Percentiles rank a stretch among this genome's conserved stretches.
Evolutionary conservation across 2,888 invertebrate species (phyloP).

Genomic region (Clitarchus hookeri): DNA sequence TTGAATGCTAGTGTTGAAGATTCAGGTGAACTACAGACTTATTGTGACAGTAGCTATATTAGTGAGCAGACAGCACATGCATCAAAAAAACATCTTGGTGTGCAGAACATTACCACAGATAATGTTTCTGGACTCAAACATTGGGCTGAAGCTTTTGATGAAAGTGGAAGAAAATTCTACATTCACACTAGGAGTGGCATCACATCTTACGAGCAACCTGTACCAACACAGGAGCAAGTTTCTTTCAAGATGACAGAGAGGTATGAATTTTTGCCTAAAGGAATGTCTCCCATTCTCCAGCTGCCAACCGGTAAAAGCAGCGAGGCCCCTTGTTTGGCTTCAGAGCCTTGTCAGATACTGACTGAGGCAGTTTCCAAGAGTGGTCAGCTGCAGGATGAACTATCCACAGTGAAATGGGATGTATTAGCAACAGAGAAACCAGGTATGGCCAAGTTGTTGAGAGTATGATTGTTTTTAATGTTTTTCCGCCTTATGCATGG

Average conservation of each 20-base stretch:
- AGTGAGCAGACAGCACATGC: neutral
- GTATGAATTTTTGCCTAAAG: constrained; percentile 63
- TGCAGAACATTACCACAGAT: neutral
- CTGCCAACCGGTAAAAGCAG: neutral
- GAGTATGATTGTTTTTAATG: neutral
- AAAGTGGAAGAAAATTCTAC: constrained; percentile 48
- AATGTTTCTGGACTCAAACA: neutral
- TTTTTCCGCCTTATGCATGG: too few relatives aligned
- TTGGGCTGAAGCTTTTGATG: constrained; percentile 45
- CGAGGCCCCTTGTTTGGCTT: neutral
- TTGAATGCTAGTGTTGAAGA: neutral
- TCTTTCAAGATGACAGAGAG: constrained; percentile 55
- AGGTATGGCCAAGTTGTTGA: neutral
- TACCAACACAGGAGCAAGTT: constrained; percentile 36
- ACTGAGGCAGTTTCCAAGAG: neutral
- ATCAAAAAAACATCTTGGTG: neutral
- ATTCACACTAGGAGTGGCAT: constrained; percentile 50
- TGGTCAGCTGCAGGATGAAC: neutral
- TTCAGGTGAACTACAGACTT: neutral
- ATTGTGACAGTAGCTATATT: neutral
- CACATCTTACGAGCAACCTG: constrained; percentile 46
- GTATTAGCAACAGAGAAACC: neutral
- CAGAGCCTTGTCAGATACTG: neutral
- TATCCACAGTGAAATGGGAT: neutral
- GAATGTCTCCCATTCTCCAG: constrained; percentile 61